Evolutionary conservation across 2,113 vertebrate genomes (phyloP).

Genomic region (Guaruba guarouba): DNA sequence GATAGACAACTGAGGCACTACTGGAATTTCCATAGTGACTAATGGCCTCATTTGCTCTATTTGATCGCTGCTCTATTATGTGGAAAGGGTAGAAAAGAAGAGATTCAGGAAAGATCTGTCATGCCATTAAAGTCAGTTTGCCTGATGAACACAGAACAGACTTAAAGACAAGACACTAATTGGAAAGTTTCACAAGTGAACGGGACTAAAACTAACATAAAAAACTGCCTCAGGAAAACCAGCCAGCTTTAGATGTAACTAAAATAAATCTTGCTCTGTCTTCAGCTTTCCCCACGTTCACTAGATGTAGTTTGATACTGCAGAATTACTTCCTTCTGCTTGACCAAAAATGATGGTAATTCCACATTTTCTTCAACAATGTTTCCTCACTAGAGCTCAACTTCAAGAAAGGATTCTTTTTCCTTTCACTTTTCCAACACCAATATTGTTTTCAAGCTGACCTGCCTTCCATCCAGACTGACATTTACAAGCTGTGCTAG

Average conservation of each 20-base stretch:
- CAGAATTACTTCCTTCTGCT: background rate
- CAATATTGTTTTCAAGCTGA: background rate
- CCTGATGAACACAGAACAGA: background rate
- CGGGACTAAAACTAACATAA: background rate
- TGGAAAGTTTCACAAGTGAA: background rate
- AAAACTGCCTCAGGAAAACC: background rate
- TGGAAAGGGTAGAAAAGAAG: background rate
- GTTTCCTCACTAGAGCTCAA: background rate
- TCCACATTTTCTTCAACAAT: background rate
- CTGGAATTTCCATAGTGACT: background rate
- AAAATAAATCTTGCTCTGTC: background rate
- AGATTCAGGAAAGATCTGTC: background rate
- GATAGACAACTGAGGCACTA: background rate
- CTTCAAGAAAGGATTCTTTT: background rate
- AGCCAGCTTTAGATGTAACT: background rate
- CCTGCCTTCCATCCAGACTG: slow-evolving; percentile 56
- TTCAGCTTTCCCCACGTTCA: background rate
- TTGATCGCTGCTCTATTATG: background rate
- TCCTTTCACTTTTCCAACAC: slow-evolving; percentile 48
- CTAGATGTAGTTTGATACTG: background rate
- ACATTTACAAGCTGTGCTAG: slow-evolving; percentile 69
- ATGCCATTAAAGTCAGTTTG: background rate
- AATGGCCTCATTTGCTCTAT: background rate
- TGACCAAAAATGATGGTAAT: background rate
- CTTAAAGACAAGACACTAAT: background rate